Evolutionary conservation across 2,113 vertebrate species (phyloP).

Genomic region (Eclectus roratus): DNA sequence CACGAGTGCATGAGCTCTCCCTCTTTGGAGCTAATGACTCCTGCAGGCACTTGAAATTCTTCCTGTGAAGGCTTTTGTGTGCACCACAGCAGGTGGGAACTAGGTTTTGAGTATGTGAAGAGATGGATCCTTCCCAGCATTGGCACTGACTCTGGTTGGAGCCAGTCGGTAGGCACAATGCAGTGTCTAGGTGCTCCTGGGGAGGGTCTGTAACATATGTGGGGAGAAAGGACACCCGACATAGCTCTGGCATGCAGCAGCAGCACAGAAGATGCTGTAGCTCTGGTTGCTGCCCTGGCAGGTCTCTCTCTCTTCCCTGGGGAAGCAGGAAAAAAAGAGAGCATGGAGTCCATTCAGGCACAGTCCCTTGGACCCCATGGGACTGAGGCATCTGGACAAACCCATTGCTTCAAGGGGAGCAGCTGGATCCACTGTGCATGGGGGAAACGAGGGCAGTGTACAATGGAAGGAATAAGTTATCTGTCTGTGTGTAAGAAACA

Average conservation of each 20-base stretch:
- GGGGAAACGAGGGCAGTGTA: background rate
- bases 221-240: background rate
- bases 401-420: background rate
- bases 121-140: background rate
- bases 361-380: accelerated
- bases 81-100: background rate
- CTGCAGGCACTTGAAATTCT: background rate
- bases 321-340: background rate
- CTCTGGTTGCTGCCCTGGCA: background rate
- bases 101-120: background rate
- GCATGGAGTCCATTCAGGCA: accelerated
- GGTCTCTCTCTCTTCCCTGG: background rate
- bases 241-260: accelerated
- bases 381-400: background rate
- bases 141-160: background rate
- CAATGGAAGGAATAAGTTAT: background rate
- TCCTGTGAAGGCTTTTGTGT: background rate
- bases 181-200: background rate
- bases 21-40: background rate
- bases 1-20: background rate
- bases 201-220: background rate
- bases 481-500: background rate
- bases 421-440: background rate
- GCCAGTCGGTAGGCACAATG: background rate
- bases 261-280: background rate